These are phyloP conservation scores for Fregetta grallaria DNA, from an alignment of 2,113 vertebrate species.

Conservation along the genomic window DNA sequence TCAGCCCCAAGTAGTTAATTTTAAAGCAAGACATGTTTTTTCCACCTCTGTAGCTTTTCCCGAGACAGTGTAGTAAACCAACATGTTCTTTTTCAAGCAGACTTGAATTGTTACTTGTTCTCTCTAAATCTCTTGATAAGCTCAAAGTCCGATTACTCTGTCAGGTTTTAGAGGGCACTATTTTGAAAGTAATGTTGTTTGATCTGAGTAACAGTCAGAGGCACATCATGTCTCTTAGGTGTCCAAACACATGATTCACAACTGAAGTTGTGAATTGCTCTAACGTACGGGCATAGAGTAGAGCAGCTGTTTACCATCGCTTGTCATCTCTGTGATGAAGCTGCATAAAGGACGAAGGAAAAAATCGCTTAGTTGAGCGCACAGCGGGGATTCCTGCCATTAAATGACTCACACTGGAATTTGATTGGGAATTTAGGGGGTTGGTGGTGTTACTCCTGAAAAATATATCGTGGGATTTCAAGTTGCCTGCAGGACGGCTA, in stretches of 20 bases:
- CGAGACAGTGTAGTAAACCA: neutral
- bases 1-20: neutral
- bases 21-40: neutral
- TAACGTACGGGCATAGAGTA: fast-evolving
- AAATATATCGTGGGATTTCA: neutral
- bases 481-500: neutral
- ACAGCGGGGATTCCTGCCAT: neutral
- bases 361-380: fast-evolving
- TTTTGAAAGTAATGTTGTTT: neutral
- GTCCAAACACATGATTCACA: neutral
- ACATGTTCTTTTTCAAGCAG: neutral
- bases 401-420: neutral
- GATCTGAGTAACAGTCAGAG: neutral
- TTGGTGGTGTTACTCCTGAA: neutral
- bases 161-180: neutral
- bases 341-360: neutral
- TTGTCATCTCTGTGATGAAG: neutral
- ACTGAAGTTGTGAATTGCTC: neutral
- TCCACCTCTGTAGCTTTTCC: neutral
- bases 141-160: neutral
- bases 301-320: neutral
- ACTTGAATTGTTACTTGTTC: neutral
- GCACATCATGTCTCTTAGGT: neutral
- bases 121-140: neutral
- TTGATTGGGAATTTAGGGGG: neutral